Conservation (phyloP, 2,113 vertebrate species). For the Toxotes jaculatrix region DNA sequence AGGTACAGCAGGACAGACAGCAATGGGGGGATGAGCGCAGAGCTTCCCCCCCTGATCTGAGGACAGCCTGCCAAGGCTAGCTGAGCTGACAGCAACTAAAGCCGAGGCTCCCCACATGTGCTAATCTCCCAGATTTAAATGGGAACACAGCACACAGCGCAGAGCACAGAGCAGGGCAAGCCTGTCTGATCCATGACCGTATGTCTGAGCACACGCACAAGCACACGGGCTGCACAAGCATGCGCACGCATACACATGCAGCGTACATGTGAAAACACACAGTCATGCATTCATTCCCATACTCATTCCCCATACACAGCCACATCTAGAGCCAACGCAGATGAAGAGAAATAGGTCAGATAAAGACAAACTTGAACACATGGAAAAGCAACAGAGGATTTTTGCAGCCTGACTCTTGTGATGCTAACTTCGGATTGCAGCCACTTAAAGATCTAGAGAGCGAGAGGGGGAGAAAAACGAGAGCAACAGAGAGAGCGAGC, state of each 20-base stretch:
- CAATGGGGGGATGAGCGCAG: conserved; percentile 55
- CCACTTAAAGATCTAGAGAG: conserved; percentile 47
- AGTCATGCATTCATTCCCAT: conserved; percentile 4
- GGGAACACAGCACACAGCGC: conserved; percentile 72
- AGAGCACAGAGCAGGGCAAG: conserved; percentile 77
- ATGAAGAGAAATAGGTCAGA: conserved; percentile 16
- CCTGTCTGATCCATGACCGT: conserved; percentile 78
- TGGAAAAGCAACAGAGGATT: conserved; percentile 25
- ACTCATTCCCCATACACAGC: neutral
- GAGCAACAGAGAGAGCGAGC: conserved; percentile 15
- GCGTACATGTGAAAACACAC: conserved; percentile 36
- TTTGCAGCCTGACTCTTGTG: conserved; percentile 11
- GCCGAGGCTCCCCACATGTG: conserved; percentile 80
- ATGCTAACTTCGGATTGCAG: conserved; percentile 56
- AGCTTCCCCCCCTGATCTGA: conserved; percentile 67
- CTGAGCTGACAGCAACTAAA: conserved; percentile 80
- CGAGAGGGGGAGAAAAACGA: conserved; percentile 37
- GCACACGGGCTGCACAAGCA: conserved; percentile 12
- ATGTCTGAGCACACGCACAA: conserved; percentile 66
- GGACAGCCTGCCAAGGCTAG: conserved; percentile 75
- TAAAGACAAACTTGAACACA: conserved; percentile 1
- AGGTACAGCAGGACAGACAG: conserved; percentile 64
- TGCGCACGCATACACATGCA: conserved; percentile 7
- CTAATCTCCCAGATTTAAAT: conserved; percentile 84
- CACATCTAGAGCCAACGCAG: neutral